Conservation (phyloP, 2,888 invertebrate species). For the Thyatira batis region DNA sequence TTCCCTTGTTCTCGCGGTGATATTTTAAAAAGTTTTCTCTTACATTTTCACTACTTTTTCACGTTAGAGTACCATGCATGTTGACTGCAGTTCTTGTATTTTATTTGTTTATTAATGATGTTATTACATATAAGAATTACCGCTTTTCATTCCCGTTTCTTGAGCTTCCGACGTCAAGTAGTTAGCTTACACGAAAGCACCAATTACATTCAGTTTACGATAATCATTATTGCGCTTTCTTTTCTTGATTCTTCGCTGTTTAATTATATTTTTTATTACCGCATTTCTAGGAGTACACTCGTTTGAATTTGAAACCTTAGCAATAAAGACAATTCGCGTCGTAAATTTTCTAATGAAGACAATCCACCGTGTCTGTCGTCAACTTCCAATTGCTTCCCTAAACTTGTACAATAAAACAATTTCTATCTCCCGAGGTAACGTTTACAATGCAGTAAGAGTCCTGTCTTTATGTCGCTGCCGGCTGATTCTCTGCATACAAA, state of each 20-base stretch:
- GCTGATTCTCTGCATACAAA: slow-evolving; percentile 65
- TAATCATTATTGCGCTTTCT: not conserved
- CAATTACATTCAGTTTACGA: not conserved
- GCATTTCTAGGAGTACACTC: not conserved
- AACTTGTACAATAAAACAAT: slow-evolving; percentile 55
- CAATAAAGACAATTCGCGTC: slow-evolving; percentile 20
- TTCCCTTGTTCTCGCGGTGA: slow-evolving; percentile 44
- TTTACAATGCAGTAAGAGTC: slow-evolving; percentile 65
- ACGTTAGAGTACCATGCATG: slow-evolving; percentile 31
- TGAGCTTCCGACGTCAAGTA: not conserved
- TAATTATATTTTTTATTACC: not conserved
- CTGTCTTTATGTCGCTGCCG: slow-evolving; percentile 59
- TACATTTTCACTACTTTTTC: slow-evolving; percentile 35
- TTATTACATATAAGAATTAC: not conserved
- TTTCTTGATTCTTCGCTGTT: slow-evolving; percentile 6
- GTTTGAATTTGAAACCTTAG: not conserved
- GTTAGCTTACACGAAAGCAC: not conserved
- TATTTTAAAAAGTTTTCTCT: slow-evolving; percentile 47
- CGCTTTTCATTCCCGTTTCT: slow-evolving; percentile 9
- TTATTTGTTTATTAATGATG: not conserved
- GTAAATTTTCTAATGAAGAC: slow-evolving; percentile 24
- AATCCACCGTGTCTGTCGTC: slow-evolving; percentile 15
- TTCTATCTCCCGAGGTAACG: slow-evolving; percentile 40
- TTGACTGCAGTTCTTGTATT: not conserved
- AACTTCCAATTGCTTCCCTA: slow-evolving; percentile 17